These are phyloP conservation scores for Orthosia incerta DNA, from an alignment of 2,888 invertebrate genomes.

Conservation along the genomic window DNA sequence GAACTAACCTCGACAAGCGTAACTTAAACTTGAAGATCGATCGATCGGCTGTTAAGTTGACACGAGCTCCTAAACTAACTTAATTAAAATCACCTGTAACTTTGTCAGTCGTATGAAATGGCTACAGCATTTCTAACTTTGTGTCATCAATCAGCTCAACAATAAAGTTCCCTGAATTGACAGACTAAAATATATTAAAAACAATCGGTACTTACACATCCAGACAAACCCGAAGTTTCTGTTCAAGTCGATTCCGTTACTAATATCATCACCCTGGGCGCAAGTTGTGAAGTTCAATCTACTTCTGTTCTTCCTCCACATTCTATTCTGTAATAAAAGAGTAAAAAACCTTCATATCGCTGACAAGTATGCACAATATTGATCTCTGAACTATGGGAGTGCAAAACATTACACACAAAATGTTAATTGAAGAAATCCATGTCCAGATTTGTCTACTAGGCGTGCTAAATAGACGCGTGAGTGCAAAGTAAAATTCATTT, in stretches of 20 bases:
- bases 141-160: not conserved
- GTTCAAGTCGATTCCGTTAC: slow-evolving; percentile 85
- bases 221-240: slow-evolving; percentile 80
- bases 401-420: too few species aligned
- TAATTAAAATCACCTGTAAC: too few species aligned
- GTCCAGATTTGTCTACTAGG: too few species aligned
- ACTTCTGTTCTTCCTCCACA: slow-evolving; percentile 93
- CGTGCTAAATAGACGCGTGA: too few species aligned
- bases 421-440: too few species aligned
- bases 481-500: not conserved
- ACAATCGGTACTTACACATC: slow-evolving; percentile 77
- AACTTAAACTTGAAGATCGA: too few species aligned
- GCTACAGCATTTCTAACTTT: not conserved
- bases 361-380: not conserved
- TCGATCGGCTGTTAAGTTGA: too few species aligned
- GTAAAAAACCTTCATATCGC: accelerated
- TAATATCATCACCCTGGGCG: slow-evolving; percentile 70
- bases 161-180: not conserved
- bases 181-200: not conserved
- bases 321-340: slow-evolving; percentile 89
- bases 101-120: not conserved
- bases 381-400: not conserved
- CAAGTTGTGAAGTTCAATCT: slow-evolving; percentile 63
- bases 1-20: too few species aligned
- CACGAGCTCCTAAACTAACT: too few species aligned